Evolutionary conservation across 1,140 invertebrate species (phyloP).

Genomic region (Argopecten irradians): DNA sequence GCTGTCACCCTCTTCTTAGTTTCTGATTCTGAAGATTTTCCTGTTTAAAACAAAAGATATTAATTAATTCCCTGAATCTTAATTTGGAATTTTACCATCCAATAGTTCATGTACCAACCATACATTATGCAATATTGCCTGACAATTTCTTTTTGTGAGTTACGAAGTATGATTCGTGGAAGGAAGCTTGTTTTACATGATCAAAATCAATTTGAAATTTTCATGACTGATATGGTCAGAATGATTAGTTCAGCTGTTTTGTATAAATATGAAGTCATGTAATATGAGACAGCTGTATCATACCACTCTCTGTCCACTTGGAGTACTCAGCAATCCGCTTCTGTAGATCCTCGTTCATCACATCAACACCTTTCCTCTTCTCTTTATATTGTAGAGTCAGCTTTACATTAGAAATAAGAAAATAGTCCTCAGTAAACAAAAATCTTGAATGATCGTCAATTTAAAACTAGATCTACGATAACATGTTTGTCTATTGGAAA

Average conservation of each 20-base stretch:
- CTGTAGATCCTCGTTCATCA: slow-evolving; percentile 69
- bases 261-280: neutral
- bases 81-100: neutral
- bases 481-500: no score
- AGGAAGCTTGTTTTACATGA: neutral
- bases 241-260: no score
- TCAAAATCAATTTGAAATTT: neutral
- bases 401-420: no score
- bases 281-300: neutral
- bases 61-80: no score
- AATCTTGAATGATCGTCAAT: no score
- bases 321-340: slow-evolving; percentile 70
- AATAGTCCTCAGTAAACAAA: no score
- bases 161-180: neutral
- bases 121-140: no score
- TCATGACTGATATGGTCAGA: neutral
- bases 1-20: slow-evolving; percentile 68
- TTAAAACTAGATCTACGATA: no score
- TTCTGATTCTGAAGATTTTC: slow-evolving; percentile 69
- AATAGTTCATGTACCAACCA: neutral
- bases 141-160: no score
- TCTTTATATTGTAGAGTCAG: slow-evolving; percentile 68
- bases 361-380: slow-evolving; percentile 65
- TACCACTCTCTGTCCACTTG: slow-evolving; percentile 69
- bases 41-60: slow-evolving; percentile 50